Conservation (phyloP, 2,888 invertebrate species). For the Nyleta sp. region DNA sequence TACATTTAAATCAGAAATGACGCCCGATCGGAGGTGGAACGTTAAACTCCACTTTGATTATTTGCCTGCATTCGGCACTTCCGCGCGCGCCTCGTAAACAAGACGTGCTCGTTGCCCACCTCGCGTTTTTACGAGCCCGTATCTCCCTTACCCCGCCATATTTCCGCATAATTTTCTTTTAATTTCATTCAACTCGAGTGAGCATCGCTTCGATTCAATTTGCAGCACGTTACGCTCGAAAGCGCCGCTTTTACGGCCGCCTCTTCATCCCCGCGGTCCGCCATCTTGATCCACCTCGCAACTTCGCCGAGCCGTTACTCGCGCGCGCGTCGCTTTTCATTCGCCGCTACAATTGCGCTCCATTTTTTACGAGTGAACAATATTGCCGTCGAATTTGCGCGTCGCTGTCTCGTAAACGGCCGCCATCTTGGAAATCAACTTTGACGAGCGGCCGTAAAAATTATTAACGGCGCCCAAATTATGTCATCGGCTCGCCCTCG, state of each 20-base stretch:
- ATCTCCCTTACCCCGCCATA: background rate
- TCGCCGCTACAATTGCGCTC: constrained; percentile 9
- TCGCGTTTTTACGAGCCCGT: constrained; percentile 21
- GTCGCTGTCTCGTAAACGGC: constrained; percentile 21
- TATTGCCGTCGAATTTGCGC: constrained; percentile 19
- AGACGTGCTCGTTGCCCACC: background rate
- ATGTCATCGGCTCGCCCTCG: constrained; percentile 23
- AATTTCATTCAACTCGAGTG: constrained; percentile 25
- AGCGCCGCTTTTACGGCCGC: constrained; percentile 1
- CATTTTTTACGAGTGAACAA: constrained; percentile 42
- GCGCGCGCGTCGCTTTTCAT: constrained; percentile 16
- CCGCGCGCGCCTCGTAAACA: constrained; percentile 16
- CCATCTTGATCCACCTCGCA: constrained; percentile 31
- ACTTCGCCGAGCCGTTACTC: background rate
- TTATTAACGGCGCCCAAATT: constrained; percentile 33
- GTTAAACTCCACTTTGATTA: constrained; percentile 37
- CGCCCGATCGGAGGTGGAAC: constrained; percentile 26
- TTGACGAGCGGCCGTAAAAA: constrained; percentile 11
- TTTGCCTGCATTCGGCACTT: constrained; percentile 9
- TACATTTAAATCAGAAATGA: constrained; percentile 60
- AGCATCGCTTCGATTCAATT: constrained; percentile 10
- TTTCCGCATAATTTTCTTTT: constrained; percentile 18
- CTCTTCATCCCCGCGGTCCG: constrained; percentile 7
- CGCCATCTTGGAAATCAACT: constrained; percentile 43
- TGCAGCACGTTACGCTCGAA: background rate